Base-by-base conservation (phyloP, 2,797 vertebrate genomes). In the Eulemur mongoz region DNA sequence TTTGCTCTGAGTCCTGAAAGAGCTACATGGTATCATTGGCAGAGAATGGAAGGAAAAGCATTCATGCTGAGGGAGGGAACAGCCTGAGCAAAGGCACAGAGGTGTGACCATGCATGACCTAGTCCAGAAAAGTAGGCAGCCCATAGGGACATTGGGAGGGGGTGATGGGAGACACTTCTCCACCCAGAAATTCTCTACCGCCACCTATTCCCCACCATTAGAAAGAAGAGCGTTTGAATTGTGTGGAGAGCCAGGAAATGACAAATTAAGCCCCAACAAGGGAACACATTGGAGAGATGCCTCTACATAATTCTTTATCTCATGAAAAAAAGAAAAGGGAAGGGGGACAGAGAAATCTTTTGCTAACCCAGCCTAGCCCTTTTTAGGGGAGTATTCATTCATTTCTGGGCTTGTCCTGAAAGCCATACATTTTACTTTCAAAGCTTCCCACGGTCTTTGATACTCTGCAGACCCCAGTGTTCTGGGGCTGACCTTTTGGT, bases 341-440 rank as follows among this genome's bases (percentile, higher is more conserved):
- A 2, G 83, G 38, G 32, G 22, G 45, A 76, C 15, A 84, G 38
- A 72, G 38, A 85, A 95, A 93, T 59, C 82, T 82, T 92, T 45
- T 95, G 97, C 97, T 75, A 13, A 96, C 61, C 23, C 93, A 67
- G 23, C 78, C 96, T 54, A 91, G 95, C 88, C 83, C 94, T 96
- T 93, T 87, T 83, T 76, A 86, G 15, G 15, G 80, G 30, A 0
- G 2, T 84, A 73, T 20, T 32, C 98, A 95, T 97, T 97, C 98
- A 95, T 97, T 94, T 96, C 75, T 57, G 81, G 90, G 65, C 85
- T 95, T 98, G 98, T 98, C 96, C 97, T 94, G 88, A 73, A 97
- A 97, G 98, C 98, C 98, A 98, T 98, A 98, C 98, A 98, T 99
- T 98, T 98, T 98, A 80, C 82, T 98, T 95, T 93, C 79, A 23